phyloP scores from a whole-genome alignment of 2,113 vertebrate species.

The Drymodes brunneopygia region DNA sequence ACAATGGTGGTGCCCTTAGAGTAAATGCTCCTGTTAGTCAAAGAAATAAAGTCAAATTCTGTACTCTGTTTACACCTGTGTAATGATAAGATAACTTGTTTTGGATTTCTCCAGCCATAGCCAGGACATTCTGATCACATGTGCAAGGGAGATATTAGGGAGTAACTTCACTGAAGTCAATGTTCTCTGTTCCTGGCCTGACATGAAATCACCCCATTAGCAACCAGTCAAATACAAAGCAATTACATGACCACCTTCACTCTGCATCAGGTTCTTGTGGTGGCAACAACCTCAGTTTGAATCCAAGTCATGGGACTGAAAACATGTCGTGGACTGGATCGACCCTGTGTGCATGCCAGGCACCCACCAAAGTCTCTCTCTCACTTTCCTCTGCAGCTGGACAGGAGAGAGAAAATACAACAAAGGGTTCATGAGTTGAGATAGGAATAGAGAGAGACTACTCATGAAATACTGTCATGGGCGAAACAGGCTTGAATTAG shows the following conservation, averaged over 20 bases:
- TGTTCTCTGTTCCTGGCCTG: neutral
- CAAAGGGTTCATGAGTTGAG: neutral
- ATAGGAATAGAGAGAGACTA: neutral
- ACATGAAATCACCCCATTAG: neutral
- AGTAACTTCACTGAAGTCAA: neutral
- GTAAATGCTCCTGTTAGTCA: neutral
- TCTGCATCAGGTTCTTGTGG: neutral
- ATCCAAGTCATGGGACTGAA: neutral
- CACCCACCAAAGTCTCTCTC: neutral
- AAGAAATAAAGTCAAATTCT: neutral
- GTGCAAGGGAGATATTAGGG: neutral
- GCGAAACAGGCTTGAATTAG: neutral
- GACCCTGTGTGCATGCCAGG: neutral
- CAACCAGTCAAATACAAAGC: neutral
- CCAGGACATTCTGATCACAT: neutral
- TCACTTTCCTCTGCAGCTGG: neutral
- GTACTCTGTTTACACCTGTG: neutral
- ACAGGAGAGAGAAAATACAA: neutral
- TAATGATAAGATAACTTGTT: neutral
- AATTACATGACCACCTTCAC: neutral
- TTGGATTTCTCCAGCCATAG: neutral
- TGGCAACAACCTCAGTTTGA: neutral
- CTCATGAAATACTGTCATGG: neutral
- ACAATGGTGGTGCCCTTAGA: neutral
- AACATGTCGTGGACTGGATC: rapidly evolving